Base-by-base conservation (phyloP, 1,140 invertebrate species). In the Drosophila aff. region DNA sequence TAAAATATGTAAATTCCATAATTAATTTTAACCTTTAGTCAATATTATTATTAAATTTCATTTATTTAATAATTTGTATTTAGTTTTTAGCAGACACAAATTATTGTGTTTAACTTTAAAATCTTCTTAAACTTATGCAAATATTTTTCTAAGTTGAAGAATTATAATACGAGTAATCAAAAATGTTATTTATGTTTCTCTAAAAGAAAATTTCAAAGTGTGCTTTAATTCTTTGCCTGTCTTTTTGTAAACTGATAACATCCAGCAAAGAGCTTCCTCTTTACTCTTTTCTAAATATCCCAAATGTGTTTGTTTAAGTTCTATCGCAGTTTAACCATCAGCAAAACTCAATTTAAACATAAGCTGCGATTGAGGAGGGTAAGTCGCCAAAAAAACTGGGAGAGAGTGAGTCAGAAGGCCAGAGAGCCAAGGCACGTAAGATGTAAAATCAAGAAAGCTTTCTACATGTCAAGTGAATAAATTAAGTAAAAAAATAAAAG, bases 261-360 rank as follows among this genome's bases (percentile, higher is more conserved):
- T 43, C 15, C 10, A 64, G 52, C 38, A 21, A 64, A 43, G 47
- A 8, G 23, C 49, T 53, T 43, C 26, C 15, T 1, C 10, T 63
- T 64, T 13, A 57, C 41, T 41, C 5, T 21, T 23, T 43, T 41
- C 3, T 13, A 63, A 63, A 55, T 38, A 38, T 36, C 23, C 23
- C 10, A 41, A 64, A 33, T 43, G 36, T 64, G 33, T 41, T 63
- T 58, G 26, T 21, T 47, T 31, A 21, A 63, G 38, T 64, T 64
- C 15, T 55, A 63, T 55, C 49, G 23, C 26, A 31, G n/a, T 33
- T 59, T 18, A n/a, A n/a, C 2, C 28, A 65, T 65, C 52, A 43
- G 52, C 62, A 64, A 63, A 38, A 64, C 23, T 63, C n/a, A 64
- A 47, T 63, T 63, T 47, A 21, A 36, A 62, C 58, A 21, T 9